Evolutionary conservation across 2,888 invertebrate species (phyloP).

Genomic region (Drymonia ruficornis): DNA sequence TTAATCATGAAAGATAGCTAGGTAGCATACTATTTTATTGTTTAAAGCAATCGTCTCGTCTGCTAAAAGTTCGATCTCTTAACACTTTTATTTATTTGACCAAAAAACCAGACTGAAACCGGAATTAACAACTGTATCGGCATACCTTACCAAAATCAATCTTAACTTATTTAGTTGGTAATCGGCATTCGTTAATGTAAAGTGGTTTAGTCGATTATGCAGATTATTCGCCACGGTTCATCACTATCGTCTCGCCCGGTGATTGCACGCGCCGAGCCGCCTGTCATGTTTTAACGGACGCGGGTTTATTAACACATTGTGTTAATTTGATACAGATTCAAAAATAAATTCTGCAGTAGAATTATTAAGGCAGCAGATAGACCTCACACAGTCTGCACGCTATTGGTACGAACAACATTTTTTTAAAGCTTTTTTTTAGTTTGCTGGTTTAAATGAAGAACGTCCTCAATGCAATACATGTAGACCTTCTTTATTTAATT

Average conservation of each 20-base stretch:
- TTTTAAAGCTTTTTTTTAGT: too few species aligned
- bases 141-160: slow-evolving; percentile 11
- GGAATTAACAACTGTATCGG: not conserved
- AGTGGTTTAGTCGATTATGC: slow-evolving; percentile 34
- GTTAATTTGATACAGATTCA: slow-evolving; percentile 17
- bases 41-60: too few species aligned
- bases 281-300: slow-evolving; percentile 13
- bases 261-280: slow-evolving; percentile 18
- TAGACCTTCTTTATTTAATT: too few species aligned
- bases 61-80: too few species aligned
- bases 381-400: slow-evolving; percentile 27
- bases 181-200: slow-evolving; percentile 20
- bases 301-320: slow-evolving; percentile 20
- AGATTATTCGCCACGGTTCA: slow-evolving; percentile 28
- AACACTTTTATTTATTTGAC: too few species aligned
- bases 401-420: too few species aligned
- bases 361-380: slow-evolving; percentile 10
- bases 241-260: slow-evolving; percentile 20
- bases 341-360: slow-evolving; percentile 11
- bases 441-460: too few species aligned
- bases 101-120: too few species aligned
- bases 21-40: too few species aligned
- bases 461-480: too few species aligned
- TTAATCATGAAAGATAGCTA: too few species aligned
- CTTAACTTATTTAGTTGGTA: too few species aligned